These are phyloP conservation scores for Jordanella pulchra DNA, from an alignment of 2,797 vertebrate species.

Conservation along the genomic window DNA sequence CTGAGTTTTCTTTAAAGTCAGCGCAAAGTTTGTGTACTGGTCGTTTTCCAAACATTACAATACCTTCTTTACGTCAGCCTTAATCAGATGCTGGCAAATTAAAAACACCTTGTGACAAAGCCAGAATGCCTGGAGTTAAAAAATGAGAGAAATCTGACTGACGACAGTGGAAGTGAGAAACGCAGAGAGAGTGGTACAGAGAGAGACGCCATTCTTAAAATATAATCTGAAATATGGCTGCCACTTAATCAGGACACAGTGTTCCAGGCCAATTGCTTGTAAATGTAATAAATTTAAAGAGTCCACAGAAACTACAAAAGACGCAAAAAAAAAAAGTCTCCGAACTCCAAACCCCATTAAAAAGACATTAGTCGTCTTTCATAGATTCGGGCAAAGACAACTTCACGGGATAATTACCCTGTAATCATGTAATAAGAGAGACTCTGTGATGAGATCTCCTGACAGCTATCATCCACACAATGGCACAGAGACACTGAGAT, in stretches of 20 bases:
- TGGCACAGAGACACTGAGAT: slow-evolving; percentile 33
- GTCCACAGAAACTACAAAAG: slow-evolving; percentile 61
- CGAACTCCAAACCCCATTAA: slow-evolving; percentile 71
- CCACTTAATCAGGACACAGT: slow-evolving; percentile 62
- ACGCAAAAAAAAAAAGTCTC: slow-evolving; percentile 51
- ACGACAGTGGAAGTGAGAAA: slow-evolving; percentile 16
- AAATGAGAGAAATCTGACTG: slow-evolving; percentile 26
- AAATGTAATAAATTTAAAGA: slow-evolving; percentile 53
- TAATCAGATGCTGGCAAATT: slow-evolving; percentile 24
- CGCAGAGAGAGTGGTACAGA: not conserved
- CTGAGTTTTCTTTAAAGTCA: slow-evolving; percentile 11
- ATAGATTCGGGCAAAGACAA: slow-evolving; percentile 69
- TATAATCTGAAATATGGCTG: slow-evolving; percentile 34
- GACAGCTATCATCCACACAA: slow-evolving; percentile 69
- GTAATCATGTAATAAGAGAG: slow-evolving; percentile 73
- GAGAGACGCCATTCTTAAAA: slow-evolving; percentile 13
- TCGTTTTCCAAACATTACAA: slow-evolving; percentile 6
- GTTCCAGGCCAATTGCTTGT: slow-evolving; percentile 58
- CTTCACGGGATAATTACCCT: slow-evolving; percentile 72
- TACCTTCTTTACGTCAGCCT: not conserved
- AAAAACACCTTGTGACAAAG: slow-evolving; percentile 13
- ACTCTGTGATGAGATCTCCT: slow-evolving; percentile 67
- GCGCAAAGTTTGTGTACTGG: not conserved
- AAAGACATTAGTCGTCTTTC: slow-evolving; percentile 73
- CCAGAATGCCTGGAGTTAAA: slow-evolving; percentile 23